Base-by-base conservation (phyloP, 2,113 vertebrate genomes). In the Helogale parvula region DNA sequence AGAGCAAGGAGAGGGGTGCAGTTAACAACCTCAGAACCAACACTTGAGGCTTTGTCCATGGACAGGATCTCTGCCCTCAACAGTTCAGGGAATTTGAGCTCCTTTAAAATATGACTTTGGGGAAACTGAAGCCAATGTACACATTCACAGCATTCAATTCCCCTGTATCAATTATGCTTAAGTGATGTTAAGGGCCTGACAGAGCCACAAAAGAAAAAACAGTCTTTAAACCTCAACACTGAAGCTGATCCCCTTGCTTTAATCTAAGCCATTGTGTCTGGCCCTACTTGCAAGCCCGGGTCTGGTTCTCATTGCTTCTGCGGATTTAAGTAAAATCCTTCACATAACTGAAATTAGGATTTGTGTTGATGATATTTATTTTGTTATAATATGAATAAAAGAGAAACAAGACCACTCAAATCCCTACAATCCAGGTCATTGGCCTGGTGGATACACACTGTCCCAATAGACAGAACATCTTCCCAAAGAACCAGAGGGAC, bases 311-410 rank as follows among this genome's bases (percentile, higher is more conserved):
- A 88, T 88, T 97, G 94, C 76, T 77, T 93, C 41, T 89, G 96
- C 77, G 94, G 96, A 96, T 74, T 88, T 97, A 93, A 95, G 71
- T 79, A 16, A 96, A 96, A 94, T 50, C 87, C 95, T 95, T 71
- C 72, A 41, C 77, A 83, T 66, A 95, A 89, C n/a, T 96, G 94
- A 94, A 69, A 72, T 96, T 91, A 98, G 79, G 74, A 16, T 94
- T 94, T 96, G 81, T 52, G 52, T 90, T 97, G 93, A 92, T 60
- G 94, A 93, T 96, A 96, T 77, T 94, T 92, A 88, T 97, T 81
- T 82, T 65, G 97, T 83, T 83, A 81, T 74, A 85, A n/a, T 63
- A 93, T 63, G 7, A 27, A 9, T 47, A 57, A 35, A 91, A 83
- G 85, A 45, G 74, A 90, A 92, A 45, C 68, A 90, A 90, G 47